Conservation (phyloP, 2,797 vertebrate genomes). For the Cuculus canorus region DNA sequence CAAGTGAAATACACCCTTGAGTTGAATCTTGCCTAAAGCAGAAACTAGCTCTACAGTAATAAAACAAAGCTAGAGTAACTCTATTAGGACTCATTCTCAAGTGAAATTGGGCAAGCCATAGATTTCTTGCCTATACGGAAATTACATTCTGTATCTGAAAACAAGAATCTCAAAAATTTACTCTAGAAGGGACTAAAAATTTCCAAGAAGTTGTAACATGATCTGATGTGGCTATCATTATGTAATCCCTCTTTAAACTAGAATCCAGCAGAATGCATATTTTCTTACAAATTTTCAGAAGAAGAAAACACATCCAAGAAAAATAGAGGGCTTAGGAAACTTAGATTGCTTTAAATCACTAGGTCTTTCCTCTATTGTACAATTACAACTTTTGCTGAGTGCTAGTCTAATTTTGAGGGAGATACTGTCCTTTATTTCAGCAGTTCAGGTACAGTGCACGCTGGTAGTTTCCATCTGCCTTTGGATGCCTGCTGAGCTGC, state of each 20-base stretch:
- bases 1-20: neutral
- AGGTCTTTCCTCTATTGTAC: neutral
- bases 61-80: conserved; percentile 3
- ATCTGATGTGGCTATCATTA: neutral
- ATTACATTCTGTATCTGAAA: neutral
- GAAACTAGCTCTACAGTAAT: neutral
- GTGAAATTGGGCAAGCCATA: neutral
- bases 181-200: neutral
- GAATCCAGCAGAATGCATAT: neutral
- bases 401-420: neutral
- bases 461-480: conserved; percentile 13
- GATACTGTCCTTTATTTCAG: neutral
- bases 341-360: neutral
- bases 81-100: neutral
- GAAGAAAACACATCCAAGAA: neutral
- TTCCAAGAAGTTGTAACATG: neutral
- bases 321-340: neutral
- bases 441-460: neutral
- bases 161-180: neutral
- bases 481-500: conserved; percentile 28
- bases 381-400: neutral
- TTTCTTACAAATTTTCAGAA: neutral
- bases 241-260: neutral
- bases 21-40: neutral
- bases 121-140: neutral